Evolutionary conservation across 2,888 invertebrate species (phyloP), one percentile per base, ranked within the genome.

Genomic region (Ophraella communa): DNA sequence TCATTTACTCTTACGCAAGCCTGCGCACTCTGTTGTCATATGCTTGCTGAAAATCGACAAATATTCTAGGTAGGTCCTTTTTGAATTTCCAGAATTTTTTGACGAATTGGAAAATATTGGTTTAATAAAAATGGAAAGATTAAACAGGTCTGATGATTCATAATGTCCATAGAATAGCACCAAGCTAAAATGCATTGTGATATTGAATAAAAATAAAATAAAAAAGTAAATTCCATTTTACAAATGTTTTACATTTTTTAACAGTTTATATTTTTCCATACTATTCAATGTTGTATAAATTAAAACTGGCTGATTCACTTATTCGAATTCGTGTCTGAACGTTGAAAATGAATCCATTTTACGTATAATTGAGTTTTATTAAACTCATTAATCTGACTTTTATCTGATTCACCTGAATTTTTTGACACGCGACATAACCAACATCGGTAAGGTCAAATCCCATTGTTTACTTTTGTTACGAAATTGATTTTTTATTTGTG

Each of bases 311-410:
- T 21, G 45, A 42, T 17, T 42, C 14, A 42, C n/a, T 42, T 42
- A 42, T 42, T 42, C 14, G 14, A 21, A 21, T 21, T 45, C 45
- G 21, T 20, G 21, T 10, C 21, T 45, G 45, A 45, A 45, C 20
- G 45, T 21, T 52, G 30, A 33, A 52, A 52, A 18, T 30, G 23
- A 49, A 21, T 14, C 24, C 52, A 30, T 54, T 54, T 54, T 17
- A 35, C 4, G 24, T 39, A 24, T 54, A 54, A 54, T 54, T 54
- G 54, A 17, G 54, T 54, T 54, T 54, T 54, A 54, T 35, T 54
- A 39, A 54, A 39, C 39, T 21, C 35, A 39, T 54, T 54, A 21
- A 21, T 39, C n/a, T 42, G 10, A 14, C 7, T 21, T 17, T 39
- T 54, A 54, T 54, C 54, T 39, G 54, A 54, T 54, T 54, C 17